Percentiles rank a stretch among this genome's conserved stretches.
These are phyloP conservation scores for Phodopus roborovskii DNA, from an alignment of 2,113 vertebrate species.

Conservation along the genomic window DNA sequence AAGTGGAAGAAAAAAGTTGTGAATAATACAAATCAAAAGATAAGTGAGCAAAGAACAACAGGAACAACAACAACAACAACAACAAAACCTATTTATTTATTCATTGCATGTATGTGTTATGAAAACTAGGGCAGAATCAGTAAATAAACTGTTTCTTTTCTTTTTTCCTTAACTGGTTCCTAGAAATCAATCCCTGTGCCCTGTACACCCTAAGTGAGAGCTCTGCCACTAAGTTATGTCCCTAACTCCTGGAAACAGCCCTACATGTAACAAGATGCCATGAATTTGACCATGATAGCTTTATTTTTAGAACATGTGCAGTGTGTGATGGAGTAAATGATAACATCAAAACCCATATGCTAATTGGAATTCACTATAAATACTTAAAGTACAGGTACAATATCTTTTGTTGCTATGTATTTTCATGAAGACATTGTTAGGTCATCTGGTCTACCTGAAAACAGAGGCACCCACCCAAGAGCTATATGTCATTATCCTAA, in stretches of 20 bases:
- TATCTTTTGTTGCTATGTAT: background rate
- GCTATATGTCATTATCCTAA: background rate
- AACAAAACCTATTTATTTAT: background rate
- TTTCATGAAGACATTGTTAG: background rate
- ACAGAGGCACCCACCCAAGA: background rate
- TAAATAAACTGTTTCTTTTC: background rate
- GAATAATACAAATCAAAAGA: constrained; percentile 55
- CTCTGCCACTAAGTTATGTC: background rate
- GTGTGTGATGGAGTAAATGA: background rate
- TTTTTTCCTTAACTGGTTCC: background rate
- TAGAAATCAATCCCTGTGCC: background rate
- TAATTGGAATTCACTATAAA: background rate
- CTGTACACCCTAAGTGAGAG: background rate
- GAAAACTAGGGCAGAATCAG: background rate
- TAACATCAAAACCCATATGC: background rate
- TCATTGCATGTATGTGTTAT: background rate
- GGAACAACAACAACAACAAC: background rate
- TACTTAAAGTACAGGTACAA: background rate
- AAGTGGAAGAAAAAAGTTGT: background rate
- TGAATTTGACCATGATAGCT: background rate
- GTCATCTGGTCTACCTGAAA: background rate
- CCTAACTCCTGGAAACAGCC: no score
- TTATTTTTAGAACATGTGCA: constrained; percentile 16
- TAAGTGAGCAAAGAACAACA: background rate
- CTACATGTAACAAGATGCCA: background rate